These are phyloP conservation scores for Tiaroga cobitis DNA, from an alignment of 2,797 vertebrate species.

Conservation along the genomic window DNA sequence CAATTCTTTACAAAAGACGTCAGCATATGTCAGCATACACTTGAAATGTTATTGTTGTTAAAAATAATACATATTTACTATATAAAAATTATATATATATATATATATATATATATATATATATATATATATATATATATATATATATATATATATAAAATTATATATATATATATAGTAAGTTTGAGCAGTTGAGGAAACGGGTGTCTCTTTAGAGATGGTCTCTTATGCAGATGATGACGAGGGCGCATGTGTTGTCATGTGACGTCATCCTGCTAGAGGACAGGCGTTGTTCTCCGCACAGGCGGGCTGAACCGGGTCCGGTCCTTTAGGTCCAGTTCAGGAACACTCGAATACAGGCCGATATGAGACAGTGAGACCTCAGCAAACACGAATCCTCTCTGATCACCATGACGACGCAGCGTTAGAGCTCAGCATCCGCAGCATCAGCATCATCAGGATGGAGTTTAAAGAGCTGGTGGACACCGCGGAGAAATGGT, in stretches of 20 bases:
- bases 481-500: conserved; percentile 96
- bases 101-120: not conserved
- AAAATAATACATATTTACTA: too few relatives aligned
- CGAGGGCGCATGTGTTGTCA: conserved; percentile 49
- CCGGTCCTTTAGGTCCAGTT: conserved; percentile 11
- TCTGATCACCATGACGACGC: conserved; percentile 68
- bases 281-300: conserved; percentile 61
- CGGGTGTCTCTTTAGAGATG: conserved; percentile 7
- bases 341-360: conserved; percentile 34
- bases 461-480: conserved; percentile 98
- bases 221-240: conserved; percentile 3
- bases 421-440: conserved; percentile 69
- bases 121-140: not conserved
- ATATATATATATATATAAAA: not conserved
- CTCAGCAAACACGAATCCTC: conserved; percentile 39
- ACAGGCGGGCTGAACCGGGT: conserved; percentile 28
- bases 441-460: conserved; percentile 72
- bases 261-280: conserved; percentile 77
- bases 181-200: not conserved
- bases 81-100: not conserved
- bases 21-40: too few relatives aligned
- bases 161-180: not conserved
- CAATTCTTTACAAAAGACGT: not conserved
- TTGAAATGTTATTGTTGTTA: not conserved
- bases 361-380: conserved; percentile 64